These are phyloP conservation scores for Thermophis baileyi DNA, from an alignment of 2,113 vertebrate species.

Conservation along the genomic window DNA sequence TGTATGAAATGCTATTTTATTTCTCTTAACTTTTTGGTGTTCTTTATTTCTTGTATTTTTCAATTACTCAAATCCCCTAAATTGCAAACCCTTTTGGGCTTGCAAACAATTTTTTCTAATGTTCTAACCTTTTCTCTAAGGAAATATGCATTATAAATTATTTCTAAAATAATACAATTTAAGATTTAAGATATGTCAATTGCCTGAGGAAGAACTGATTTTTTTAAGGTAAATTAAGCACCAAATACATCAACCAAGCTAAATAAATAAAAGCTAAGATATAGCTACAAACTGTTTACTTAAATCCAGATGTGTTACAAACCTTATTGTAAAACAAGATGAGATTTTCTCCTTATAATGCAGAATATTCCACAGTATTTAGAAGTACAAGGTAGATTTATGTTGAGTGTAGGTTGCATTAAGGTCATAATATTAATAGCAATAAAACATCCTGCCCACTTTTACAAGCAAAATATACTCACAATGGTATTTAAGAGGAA, in stretches of 20 bases:
- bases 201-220: background rate
- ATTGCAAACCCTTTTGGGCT: background rate
- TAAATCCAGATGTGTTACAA: background rate
- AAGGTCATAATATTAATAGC: slow-evolving; percentile 26
- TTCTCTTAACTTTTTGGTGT: background rate
- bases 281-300: background rate
- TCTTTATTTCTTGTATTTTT: background rate
- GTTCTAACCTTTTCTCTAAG: background rate
- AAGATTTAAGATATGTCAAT: background rate
- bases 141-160: background rate
- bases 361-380: slow-evolving; percentile 15
- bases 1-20: background rate
- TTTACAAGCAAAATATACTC: slow-evolving; percentile 3
- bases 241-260: background rate
- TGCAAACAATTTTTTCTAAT: background rate
- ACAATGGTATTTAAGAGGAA: slow-evolving; percentile 20
- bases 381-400: background rate
- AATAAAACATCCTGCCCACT: slow-evolving; percentile 19
- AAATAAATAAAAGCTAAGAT: background rate
- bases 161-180: background rate
- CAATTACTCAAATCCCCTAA: background rate
- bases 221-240: background rate
- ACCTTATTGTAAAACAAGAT: slow-evolving; percentile 1
- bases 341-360: background rate
- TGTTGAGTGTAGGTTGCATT: background rate